phyloP scores from a whole-genome alignment of 2,797 vertebrate genomes.

The Coluber constrictor region DNA sequence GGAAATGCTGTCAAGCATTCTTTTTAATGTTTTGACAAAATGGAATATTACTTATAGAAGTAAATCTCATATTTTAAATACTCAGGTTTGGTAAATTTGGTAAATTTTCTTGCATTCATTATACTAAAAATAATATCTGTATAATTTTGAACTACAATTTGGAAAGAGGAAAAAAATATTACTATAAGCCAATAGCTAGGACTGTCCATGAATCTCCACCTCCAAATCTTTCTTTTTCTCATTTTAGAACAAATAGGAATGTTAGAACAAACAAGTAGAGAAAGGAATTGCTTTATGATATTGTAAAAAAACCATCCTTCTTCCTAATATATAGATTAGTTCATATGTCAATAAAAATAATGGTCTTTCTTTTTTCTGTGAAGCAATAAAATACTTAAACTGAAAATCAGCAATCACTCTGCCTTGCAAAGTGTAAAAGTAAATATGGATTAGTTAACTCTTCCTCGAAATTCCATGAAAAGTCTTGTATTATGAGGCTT shows the following conservation, averaged over 20 bases:
- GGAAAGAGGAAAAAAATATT: not conserved
- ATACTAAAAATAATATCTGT: constrained; percentile 20
- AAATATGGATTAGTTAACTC: not conserved
- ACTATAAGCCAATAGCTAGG: not conserved
- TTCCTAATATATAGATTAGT: not conserved
- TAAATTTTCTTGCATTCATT: not conserved
- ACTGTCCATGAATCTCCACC: not conserved
- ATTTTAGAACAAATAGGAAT: not conserved
- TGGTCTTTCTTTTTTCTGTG: not conserved
- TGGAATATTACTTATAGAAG: constrained; percentile 27
- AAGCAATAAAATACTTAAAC: not conserved
- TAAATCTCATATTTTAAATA: constrained; percentile 1
- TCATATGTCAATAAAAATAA: not conserved
- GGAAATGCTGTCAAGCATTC: constrained; percentile 27
- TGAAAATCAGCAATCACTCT: not conserved
- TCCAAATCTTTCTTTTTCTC: not conserved
- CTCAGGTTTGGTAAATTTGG: not conserved
- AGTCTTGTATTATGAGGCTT: not conserved
- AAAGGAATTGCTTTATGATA: not conserved
- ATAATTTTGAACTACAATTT: not conserved
- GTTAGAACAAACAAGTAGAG: not conserved
- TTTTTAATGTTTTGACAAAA: constrained; percentile 13
- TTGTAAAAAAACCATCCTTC: not conserved
- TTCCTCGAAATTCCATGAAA: not conserved
- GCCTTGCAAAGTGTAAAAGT: not conserved